Percentiles rank a stretch among this genome's conserved stretches.
These are phyloP conservation scores for Spilarctia lutea DNA, from an alignment of 2,888 invertebrate species.

Conservation along the genomic window DNA sequence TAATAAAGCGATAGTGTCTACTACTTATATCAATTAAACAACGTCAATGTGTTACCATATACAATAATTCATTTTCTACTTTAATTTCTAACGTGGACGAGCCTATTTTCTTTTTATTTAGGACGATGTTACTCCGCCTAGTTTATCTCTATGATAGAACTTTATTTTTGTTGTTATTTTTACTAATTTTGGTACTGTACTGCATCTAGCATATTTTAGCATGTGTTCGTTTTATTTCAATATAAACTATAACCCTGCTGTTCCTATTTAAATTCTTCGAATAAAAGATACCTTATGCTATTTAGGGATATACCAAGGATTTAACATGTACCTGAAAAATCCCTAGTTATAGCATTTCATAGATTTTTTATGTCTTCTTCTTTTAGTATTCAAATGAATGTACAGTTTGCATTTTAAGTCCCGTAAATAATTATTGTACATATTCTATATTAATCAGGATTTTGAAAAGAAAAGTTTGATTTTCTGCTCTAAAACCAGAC, in stretches of 20 bases:
- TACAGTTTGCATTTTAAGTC: no score
- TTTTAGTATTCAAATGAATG: no score
- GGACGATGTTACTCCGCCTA: not conserved
- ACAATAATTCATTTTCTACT: constrained; percentile 38
- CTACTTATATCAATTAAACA: constrained; percentile 46
- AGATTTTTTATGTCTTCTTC: no score
- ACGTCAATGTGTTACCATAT: constrained; percentile 21
- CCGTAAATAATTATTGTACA: not conserved
- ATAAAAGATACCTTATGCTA: no score
- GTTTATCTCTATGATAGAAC: not conserved
- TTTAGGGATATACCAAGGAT: no score
- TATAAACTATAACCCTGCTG: not conserved
- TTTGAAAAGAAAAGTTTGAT: not conserved
- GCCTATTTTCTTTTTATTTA: not conserved
- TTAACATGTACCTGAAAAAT: no score
- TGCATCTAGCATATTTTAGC: not conserved
- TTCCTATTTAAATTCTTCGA: no score
- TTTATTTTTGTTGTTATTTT: not conserved
- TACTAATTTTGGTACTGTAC: not conserved
- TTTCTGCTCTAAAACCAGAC: not conserved
- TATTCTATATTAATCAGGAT: not conserved
- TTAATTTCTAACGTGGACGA: constrained; percentile 11
- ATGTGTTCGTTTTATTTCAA: not conserved
- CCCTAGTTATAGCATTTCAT: no score
- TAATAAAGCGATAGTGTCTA: constrained; percentile 54